Percentiles rank a stretch among this genome's conserved stretches.
Conservation (phyloP, 2,888 invertebrate species). For the Hemistola chrysoprasaria region DNA sequence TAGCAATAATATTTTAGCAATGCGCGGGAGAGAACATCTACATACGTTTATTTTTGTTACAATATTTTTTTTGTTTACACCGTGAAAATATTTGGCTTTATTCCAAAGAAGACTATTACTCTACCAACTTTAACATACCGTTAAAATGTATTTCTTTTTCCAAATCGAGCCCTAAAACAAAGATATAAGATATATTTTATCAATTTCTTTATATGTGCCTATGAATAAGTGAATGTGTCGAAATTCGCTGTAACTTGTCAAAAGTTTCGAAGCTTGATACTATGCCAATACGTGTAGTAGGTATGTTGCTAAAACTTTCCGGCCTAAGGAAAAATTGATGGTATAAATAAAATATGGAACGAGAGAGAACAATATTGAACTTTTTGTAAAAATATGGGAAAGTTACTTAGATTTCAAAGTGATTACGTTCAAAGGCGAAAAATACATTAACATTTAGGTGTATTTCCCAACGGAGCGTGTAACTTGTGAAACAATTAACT, state of each 20-base stretch:
- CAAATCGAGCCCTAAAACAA: not conserved
- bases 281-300: conserved; percentile 34
- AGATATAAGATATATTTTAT: not conserved
- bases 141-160: not conserved
- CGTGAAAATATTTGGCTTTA: conserved; percentile 32
- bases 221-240: conserved; percentile 10
- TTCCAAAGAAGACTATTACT: conserved; percentile 31
- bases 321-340: conserved; percentile 21
- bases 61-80: conserved; percentile 30
- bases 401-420: conserved; percentile 1
- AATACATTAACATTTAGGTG: conserved; percentile 5
- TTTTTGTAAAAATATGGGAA: not conserved
- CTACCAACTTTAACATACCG: conserved; percentile 12
- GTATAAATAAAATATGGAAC: conserved; percentile 23
- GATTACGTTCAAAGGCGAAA: conserved; percentile 5
- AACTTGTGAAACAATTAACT: conserved; percentile 16
- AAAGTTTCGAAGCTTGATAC: conserved; percentile 34
- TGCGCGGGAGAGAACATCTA: not conserved
- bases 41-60: conserved; percentile 1
- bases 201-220: no score
- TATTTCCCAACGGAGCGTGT: conserved; percentile 16
- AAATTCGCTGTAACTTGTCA: conserved; percentile 25
- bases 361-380: conserved; percentile 4
- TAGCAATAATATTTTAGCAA: conserved; percentile 2
- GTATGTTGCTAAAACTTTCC: conserved; percentile 24